phyloP scores from a whole-genome alignment of 2,113 vertebrate species.

The Benitochromis conjunctus region DNA sequence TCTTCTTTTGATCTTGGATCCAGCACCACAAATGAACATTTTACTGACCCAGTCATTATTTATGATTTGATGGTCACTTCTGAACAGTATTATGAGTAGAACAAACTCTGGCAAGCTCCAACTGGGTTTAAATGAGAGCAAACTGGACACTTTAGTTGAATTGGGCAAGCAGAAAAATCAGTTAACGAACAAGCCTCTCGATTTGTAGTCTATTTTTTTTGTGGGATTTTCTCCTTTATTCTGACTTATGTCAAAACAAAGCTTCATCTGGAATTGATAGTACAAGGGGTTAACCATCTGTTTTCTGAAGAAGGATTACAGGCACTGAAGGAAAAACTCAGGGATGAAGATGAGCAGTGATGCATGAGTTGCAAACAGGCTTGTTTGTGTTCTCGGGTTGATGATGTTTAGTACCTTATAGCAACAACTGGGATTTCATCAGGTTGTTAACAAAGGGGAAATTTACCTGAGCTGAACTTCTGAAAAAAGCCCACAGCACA shows the following conservation, averaged over 20 bases:
- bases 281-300: not conserved
- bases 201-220: not conserved
- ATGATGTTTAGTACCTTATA: conserved; percentile 1
- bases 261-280: not conserved
- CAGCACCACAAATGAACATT: not conserved
- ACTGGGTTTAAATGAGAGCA: not conserved
- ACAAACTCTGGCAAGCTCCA: accelerated
- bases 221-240: not conserved
- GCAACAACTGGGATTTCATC: not conserved
- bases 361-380: not conserved
- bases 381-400: conserved; percentile 2
- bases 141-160: not conserved
- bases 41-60: not conserved
- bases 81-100: not conserved
- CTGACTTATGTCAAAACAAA: not conserved
- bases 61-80: not conserved
- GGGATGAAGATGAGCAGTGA: not conserved
- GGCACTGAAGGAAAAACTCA: not conserved
- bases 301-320: not conserved
- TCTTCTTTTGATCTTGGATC: not conserved
- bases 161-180: not conserved
- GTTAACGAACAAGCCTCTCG: not conserved
- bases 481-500: not conserved
- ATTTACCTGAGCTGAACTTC: not conserved
- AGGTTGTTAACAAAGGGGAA: not conserved